A percentile compares a stretch with the other conserved stretches of the same genome.
Conservation (phyloP, 2,888 invertebrate genomes). For the Noctua comes region DNA sequence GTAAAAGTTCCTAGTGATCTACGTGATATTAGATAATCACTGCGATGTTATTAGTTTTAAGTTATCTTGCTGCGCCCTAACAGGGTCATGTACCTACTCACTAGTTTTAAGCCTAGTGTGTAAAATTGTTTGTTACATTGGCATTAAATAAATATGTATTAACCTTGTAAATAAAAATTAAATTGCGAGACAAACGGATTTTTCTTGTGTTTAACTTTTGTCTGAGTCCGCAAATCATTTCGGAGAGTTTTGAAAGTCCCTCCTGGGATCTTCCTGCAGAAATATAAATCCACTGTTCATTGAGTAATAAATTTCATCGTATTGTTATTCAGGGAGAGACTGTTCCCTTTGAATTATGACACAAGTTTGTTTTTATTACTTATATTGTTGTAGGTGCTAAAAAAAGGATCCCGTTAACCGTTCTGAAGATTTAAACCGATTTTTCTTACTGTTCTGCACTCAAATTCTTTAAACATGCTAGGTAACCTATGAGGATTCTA, state of each 20-base stretch:
- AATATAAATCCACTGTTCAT: slow-evolving; percentile 77
- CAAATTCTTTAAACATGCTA: not conserved
- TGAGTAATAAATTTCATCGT: slow-evolving; percentile 77
- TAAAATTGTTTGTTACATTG: too few relatives aligned
- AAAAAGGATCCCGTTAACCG: slow-evolving; percentile 15
- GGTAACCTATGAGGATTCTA: not conserved
- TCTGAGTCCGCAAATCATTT: slow-evolving; percentile 70
- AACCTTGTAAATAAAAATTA: slow-evolving; percentile 19
- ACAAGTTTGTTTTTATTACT: slow-evolving; percentile 79
- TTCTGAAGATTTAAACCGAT: slow-evolving; percentile 8
- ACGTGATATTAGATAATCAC: too few relatives aligned
- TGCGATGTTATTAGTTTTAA: too few relatives aligned
- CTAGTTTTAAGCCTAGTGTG: too few relatives aligned
- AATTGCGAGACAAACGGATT: slow-evolving; percentile 35
- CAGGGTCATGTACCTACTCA: too few relatives aligned
- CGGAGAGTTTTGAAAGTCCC: slow-evolving; percentile 69
- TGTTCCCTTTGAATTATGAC: slow-evolving; percentile 75
- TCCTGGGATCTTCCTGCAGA: slow-evolving; percentile 68
- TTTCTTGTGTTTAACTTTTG: slow-evolving; percentile 59
- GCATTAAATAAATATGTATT: not conserved
- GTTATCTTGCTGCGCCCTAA: too few relatives aligned
- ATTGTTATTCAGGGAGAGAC: slow-evolving; percentile 78
- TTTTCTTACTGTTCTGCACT: not conserved
- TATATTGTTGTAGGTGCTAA: slow-evolving; percentile 60
- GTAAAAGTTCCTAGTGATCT: too few relatives aligned